Conservation (phyloP, 2,888 invertebrate genomes). For the Hecatera dysodea region DNA sequence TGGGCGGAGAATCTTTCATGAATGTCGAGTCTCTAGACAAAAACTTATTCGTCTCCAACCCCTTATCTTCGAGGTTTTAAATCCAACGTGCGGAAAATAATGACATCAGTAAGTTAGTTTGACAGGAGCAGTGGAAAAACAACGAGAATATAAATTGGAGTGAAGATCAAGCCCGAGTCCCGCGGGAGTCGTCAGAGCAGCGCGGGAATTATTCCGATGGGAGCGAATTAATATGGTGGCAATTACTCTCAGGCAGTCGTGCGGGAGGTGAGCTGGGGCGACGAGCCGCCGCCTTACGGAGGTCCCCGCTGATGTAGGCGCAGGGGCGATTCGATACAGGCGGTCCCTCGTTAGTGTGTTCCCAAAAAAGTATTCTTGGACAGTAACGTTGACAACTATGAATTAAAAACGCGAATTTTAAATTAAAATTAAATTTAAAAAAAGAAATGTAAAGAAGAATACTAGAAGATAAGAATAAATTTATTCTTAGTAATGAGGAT, state of each 20-base stretch:
- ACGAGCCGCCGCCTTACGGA: slow-evolving; percentile 15
- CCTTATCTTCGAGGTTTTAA: slow-evolving; percentile 10
- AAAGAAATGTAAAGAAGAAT: too few relatives aligned
- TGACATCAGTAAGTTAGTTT: slow-evolving; percentile 41
- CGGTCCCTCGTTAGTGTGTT: neutral
- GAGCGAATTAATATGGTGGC: slow-evolving; percentile 49
- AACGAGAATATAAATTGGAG: slow-evolving; percentile 52
- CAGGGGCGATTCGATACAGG: neutral
- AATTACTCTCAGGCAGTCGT: slow-evolving; percentile 54
- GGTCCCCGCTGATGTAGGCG: slow-evolving; percentile 1
- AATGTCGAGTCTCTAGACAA: neutral
- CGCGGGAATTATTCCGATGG: slow-evolving; percentile 45
- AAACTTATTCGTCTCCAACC: slow-evolving; percentile 1
- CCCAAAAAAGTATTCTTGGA: neutral
- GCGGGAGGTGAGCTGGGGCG: slow-evolving; percentile 12
- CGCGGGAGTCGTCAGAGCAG: slow-evolving; percentile 37
- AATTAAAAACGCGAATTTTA: too few relatives aligned
- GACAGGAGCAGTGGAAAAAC: slow-evolving; percentile 41
- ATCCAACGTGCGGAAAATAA: slow-evolving; percentile 31
- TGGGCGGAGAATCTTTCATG: neutral
- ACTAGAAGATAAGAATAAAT: neutral
- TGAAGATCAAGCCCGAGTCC: slow-evolving; percentile 38
- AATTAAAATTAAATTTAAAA: too few relatives aligned
- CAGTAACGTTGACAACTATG: neutral
- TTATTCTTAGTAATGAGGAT: neutral